These are phyloP conservation scores for Zaprionus taronus DNA, from an alignment of 1,140 invertebrate genomes.

Conservation along the genomic window DNA sequence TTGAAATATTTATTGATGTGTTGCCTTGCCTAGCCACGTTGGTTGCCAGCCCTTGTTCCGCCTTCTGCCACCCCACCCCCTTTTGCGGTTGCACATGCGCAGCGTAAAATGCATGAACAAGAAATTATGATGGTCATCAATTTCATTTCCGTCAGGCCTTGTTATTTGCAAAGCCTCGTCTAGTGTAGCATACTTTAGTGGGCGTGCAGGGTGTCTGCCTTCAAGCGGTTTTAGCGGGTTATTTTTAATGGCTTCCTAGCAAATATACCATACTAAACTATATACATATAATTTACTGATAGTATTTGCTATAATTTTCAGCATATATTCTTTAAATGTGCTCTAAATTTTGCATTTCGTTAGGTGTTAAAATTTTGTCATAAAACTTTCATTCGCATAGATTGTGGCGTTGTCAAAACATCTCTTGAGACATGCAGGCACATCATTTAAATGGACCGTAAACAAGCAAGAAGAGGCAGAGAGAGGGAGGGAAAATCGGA, in stretches of 20 bases:
- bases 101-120: slow-evolving; percentile 16
- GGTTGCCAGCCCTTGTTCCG: background rate
- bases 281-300: background rate
- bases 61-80: no score
- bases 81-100: slow-evolving; percentile 17
- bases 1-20: slow-evolving; percentile 43
- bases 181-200: slow-evolving; percentile 1
- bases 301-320: background rate
- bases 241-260: background rate
- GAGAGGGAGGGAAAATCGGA: slow-evolving; percentile 4
- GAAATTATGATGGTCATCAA: slow-evolving; percentile 51
- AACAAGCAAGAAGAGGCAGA: background rate
- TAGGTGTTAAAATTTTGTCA: background rate
- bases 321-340: slow-evolving; percentile 1
- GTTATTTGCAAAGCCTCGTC: slow-evolving; percentile 5
- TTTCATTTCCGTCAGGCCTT: slow-evolving; percentile 27
- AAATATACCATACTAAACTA: background rate
- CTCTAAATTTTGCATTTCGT: background rate
- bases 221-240: background rate
- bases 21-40: slow-evolving; percentile 11
- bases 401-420: slow-evolving; percentile 3
- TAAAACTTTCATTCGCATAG: background rate
- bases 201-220: background rate
- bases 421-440: background rate
- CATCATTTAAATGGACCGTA: slow-evolving; percentile 23